Evolutionary conservation across 2,797 vertebrate genomes (phyloP).

Genomic region (Neosalanx taihuensis): DNA sequence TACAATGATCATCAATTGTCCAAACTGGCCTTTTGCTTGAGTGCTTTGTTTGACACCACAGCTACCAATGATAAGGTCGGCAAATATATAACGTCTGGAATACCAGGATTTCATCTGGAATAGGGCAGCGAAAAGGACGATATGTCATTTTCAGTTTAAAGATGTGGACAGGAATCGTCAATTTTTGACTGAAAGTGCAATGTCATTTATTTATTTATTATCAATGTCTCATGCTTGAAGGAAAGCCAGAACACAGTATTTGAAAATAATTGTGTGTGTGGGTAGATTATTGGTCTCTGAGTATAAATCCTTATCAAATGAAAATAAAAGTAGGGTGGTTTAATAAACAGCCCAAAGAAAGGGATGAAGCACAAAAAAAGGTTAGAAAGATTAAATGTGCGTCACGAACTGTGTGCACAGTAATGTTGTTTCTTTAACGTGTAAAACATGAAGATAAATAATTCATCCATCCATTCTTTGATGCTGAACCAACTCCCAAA

Average conservation of each 20-base stretch:
- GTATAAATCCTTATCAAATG: background rate
- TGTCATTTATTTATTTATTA: background rate
- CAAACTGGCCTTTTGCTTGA: conserved; percentile 25
- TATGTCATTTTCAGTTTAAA: background rate
- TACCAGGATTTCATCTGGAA: background rate
- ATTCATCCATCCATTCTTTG: too few relatives aligned
- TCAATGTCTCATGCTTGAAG: background rate
- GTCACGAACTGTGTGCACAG: too few relatives aligned
- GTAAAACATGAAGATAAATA: too few relatives aligned
- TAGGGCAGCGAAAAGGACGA: background rate
- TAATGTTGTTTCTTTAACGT: too few relatives aligned
- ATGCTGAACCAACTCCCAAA: too few relatives aligned
- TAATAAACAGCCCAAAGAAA: background rate
- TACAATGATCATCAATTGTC: conserved; percentile 23
- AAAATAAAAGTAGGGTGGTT: background rate
- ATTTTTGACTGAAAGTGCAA: background rate
- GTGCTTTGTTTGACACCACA: conserved; percentile 32
- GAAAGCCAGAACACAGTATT: background rate
- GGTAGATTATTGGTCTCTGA: background rate
- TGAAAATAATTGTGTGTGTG: background rate
- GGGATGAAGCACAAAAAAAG: too few relatives aligned
- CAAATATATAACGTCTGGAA: conserved; percentile 12
- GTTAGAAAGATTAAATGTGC: too few relatives aligned
- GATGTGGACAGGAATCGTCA: background rate
- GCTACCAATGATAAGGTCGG: conserved; percentile 14